phyloP scores from a whole-genome alignment of 2,113 vertebrate species.

The Eptatretus burgeri region DNA sequence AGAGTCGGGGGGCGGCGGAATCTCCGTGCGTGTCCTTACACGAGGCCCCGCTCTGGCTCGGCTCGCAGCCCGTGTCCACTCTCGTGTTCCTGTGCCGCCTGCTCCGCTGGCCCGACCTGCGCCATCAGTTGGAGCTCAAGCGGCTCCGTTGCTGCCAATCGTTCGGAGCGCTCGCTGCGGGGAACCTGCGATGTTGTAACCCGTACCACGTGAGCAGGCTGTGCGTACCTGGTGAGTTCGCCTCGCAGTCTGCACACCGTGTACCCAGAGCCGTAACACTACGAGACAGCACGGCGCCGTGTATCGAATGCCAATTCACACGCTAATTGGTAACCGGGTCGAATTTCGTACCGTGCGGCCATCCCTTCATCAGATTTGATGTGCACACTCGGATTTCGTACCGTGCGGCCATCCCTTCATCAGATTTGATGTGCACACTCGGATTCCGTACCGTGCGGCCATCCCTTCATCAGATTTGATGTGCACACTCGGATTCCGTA shows the following conservation, averaged over 20 bases:
- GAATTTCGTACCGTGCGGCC: too few species aligned
- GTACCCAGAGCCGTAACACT: too few species aligned
- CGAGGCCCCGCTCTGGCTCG: conserved; percentile 4
- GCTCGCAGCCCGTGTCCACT: conserved; percentile 12
- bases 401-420: too few species aligned
- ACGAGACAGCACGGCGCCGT: too few species aligned
- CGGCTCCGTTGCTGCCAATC: conserved; percentile 13
- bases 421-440: too few species aligned
- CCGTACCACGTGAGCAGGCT: conserved; percentile 21
- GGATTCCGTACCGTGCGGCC: too few species aligned
- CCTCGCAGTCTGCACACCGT: neutral
- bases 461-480: too few species aligned
- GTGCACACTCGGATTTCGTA: too few species aligned
- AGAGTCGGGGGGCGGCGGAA: conserved; percentile 13
- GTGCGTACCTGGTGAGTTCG: conserved; percentile 14
- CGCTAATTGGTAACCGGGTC: too few species aligned
- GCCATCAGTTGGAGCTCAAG: conserved; percentile 15
- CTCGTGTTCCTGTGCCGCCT: conserved; percentile 17
- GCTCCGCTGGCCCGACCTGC: conserved; percentile 20
- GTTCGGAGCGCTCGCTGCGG: conserved; percentile 7
- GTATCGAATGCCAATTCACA: too few species aligned
- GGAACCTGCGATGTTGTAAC: conserved; percentile 17
- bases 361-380: too few species aligned
- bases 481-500: too few species aligned
- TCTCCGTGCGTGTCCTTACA: conserved; percentile 13